These are phyloP conservation scores for Acrobasis consociella DNA, from an alignment of 2,888 invertebrate species.

Conservation along the genomic window DNA sequence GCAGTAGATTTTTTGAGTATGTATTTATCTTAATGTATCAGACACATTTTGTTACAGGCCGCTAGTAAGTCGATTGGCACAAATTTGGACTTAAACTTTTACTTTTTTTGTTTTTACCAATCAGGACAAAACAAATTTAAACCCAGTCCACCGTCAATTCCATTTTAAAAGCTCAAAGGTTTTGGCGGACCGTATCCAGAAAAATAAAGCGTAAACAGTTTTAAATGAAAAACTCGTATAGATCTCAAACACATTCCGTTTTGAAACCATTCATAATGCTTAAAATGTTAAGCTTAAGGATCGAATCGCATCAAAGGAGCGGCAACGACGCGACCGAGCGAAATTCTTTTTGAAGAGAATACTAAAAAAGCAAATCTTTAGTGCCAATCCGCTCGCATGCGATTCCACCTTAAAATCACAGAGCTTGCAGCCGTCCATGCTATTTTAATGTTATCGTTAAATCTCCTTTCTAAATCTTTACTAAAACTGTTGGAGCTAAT, in stretches of 20 bases:
- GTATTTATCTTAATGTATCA: too few relatives aligned
- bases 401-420: slow-evolving; percentile 35
- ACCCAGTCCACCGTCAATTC: slow-evolving; percentile 22
- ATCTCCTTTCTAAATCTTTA: slow-evolving; percentile 38
- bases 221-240: not conserved
- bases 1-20: too few relatives aligned
- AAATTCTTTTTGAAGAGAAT: too few relatives aligned
- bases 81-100: too few relatives aligned
- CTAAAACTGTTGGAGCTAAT: slow-evolving; percentile 25
- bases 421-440: slow-evolving; percentile 76
- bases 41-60: too few relatives aligned
- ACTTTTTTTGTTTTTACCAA: not conserved
- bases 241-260: not conserved
- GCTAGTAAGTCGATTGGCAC: too few relatives aligned
- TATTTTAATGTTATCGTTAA: slow-evolving; percentile 42
- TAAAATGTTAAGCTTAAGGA: slow-evolving; percentile 34
- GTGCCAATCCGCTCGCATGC: too few relatives aligned
- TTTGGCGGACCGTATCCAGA: slow-evolving; percentile 14
- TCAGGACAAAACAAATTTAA: not conserved
- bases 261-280: slow-evolving; percentile 24
- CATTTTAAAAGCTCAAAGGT: slow-evolving; percentile 24
- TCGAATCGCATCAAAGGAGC: too few relatives aligned
- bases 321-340: too few relatives aligned
- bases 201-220: not conserved
- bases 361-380: too few relatives aligned